Evolutionary conservation across 2,888 invertebrate species (phyloP).

Genomic region (Cremastinae sp.): DNA sequence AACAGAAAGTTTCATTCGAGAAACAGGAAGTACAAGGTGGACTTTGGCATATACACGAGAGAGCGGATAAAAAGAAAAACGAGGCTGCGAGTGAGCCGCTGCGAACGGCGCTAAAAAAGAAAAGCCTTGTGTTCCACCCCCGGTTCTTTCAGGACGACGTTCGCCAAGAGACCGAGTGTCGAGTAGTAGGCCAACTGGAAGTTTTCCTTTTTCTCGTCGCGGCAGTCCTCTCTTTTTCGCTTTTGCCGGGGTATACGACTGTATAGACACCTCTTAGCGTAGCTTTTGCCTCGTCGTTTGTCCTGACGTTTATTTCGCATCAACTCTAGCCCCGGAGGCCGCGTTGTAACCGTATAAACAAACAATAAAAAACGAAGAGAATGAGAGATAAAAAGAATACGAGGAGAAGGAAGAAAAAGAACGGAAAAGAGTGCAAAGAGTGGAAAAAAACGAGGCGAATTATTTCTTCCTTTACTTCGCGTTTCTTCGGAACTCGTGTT

Average conservation of each 20-base stretch:
- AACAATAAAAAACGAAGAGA: slow-evolving; percentile 38
- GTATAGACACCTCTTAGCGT: slow-evolving; percentile 1
- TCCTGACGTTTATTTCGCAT: slow-evolving; percentile 50
- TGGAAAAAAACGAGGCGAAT: background rate
- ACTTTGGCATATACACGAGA: slow-evolving; percentile 27
- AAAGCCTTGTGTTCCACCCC: slow-evolving; percentile 66
- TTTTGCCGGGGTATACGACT: slow-evolving; percentile 20
- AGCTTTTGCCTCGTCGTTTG: slow-evolving; percentile 45
- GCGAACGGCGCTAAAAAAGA: slow-evolving; percentile 72
- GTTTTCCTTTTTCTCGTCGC: slow-evolving; percentile 68
- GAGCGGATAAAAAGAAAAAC: slow-evolving; percentile 22
- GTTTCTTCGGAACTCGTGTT: slow-evolving; percentile 35
- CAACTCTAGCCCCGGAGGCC: slow-evolving; percentile 24
- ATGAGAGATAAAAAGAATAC: too few relatives aligned
- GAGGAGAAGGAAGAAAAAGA: slow-evolving; percentile 1
- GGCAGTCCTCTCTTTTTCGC: slow-evolving; percentile 39
- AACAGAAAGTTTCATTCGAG: slow-evolving; percentile 65
- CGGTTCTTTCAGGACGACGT: slow-evolving; percentile 63
- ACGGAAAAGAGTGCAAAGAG: background rate
- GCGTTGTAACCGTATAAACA: slow-evolving; percentile 23
- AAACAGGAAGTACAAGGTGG: slow-evolving; percentile 71
- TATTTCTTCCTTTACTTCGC: slow-evolving; percentile 41
- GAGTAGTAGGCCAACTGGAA: slow-evolving; percentile 79
- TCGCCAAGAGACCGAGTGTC: slow-evolving; percentile 72
- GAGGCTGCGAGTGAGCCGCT: slow-evolving; percentile 6